Evolutionary conservation across 2,888 invertebrate species (phyloP).

Genomic region (Drosophila nr. perissopoda): DNA sequence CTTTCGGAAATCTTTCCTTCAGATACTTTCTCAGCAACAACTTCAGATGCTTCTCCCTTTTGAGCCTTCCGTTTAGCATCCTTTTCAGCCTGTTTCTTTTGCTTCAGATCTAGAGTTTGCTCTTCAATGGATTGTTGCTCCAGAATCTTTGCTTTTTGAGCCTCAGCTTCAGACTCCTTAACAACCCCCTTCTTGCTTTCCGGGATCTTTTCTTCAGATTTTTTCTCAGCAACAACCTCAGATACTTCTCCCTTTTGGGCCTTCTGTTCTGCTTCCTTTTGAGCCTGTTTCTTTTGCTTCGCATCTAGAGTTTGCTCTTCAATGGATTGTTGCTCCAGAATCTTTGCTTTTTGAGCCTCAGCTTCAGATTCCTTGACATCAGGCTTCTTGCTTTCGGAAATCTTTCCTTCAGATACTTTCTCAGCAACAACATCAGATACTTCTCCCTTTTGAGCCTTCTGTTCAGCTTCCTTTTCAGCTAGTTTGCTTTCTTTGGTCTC

Average conservation of each 20-base stretch:
- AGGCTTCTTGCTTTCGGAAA: not conserved
- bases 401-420: not conserved
- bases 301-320: not conserved
- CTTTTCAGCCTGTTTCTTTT: not conserved
- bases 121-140: not conserved
- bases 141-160: not conserved
- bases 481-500: not conserved
- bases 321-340: not conserved
- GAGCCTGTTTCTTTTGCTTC: not conserved
- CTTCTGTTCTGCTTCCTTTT: not conserved
- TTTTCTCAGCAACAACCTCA: not conserved
- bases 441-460: slow-evolving; percentile 6
- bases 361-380: rapidly evolving
- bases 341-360: not conserved
- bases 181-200: not conserved
- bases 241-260: slow-evolving; percentile 11
- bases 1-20: not conserved
- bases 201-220: not conserved
- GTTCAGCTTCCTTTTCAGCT: not conserved
- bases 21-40: not conserved
- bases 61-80: rapidly evolving
- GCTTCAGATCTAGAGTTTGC: rapidly evolving
- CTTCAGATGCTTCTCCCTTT: not conserved
- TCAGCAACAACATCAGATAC: not conserved
- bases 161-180: not conserved